Base-by-base conservation (phyloP, 2,797 vertebrate species). In the Pyrocephalus nanus region DNA sequence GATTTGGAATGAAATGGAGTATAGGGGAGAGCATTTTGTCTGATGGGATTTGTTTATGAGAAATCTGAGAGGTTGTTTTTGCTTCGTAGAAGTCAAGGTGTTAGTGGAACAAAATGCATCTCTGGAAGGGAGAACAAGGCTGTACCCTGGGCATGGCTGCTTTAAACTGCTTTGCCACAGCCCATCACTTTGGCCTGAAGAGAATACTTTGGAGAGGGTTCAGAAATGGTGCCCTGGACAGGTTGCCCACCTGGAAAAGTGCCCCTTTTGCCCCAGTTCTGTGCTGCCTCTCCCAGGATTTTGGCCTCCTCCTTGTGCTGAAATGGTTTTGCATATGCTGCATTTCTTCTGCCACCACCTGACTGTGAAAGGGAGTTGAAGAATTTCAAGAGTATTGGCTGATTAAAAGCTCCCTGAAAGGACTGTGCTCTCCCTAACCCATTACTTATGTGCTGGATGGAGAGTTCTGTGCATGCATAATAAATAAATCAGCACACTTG, bases 31-130 rank as follows among this genome's bases (percentile, higher is more conserved):
- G 64, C 71, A 55, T 88, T 93, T 80, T 78, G 69, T 81, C 88
- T 85, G 73, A 69, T 61, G 38, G 74, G 71, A 45, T 82, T 87
- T 87, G 81, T 86, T 92, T 70, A 77, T 62, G 77, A 93, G 80
- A 86, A 86, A 80, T 62, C 11, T 0, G 8, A 93, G 77, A 13
- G 86, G 11, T 79, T 13, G 4, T 55, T 88, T 91, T 91, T 94
- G 69, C 29, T 95, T 75, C 60, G 84, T 65, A 67, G 71, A 90
- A 92, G 77, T 86, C 84, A 73, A 88, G 91, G 91, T 74, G 78
- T 60, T 54, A 60, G 54, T 1, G 6, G 64, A 91, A 61, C 15
- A 66, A 48, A 81, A 84, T 8, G 4, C 11, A 71, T 23, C n/a
- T 29, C 54, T 15, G 51, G 79, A 72, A 75, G 43, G 40, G 34